Base-by-base conservation (phyloP, 2,888 invertebrate species). In the Acleris emargana region DNA sequence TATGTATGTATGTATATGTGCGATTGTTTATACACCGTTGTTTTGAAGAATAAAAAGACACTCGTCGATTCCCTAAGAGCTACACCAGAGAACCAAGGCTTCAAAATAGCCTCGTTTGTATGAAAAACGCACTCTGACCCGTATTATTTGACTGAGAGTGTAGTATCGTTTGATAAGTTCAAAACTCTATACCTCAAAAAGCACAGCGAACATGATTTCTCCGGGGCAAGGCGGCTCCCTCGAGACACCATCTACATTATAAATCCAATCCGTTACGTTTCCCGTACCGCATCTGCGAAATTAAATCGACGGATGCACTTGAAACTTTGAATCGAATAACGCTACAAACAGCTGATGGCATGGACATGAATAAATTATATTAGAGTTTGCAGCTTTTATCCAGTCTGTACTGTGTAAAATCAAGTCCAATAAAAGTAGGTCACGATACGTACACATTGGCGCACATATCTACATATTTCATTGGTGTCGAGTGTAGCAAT, bases 231-330 rank as follows among this genome's bases (percentile, higher is more conserved):
- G 22, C 11, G 16, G 17, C 17, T 25, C 59, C 43, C 43, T 43
- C 7, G 52, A 51, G 59, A 13, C 45, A 45, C 16, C 52, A 47
- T 28, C 51, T 51, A 16, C 52, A 60, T 45, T 60, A 52, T 52
- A 60, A 52, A 52, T 43, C 25, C 22, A 43, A 45, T 57, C 38
- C 13, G 38, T 38, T 38, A 38, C 38, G 38, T 38, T 38, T 38
- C 38, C 13, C 13, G 38, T 13, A 38, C 3, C 38, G 38, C 38
- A 38, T 38, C 13, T 38, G 38, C 11, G 4, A 38, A 38, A 38
- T 38, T 49, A 38, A 32, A 51, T 47, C 28, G 47, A 28, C 11
- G 52, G 28, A 11, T n/a, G 52, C 11, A 28, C 17, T 52, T 17
- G 52, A 52, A 28, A 16, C 17, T 45, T 45, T 7, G 49, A 49